Evolutionary conservation across 2,888 invertebrate species (phyloP).

Genomic region (Subacronicta megacephala): DNA sequence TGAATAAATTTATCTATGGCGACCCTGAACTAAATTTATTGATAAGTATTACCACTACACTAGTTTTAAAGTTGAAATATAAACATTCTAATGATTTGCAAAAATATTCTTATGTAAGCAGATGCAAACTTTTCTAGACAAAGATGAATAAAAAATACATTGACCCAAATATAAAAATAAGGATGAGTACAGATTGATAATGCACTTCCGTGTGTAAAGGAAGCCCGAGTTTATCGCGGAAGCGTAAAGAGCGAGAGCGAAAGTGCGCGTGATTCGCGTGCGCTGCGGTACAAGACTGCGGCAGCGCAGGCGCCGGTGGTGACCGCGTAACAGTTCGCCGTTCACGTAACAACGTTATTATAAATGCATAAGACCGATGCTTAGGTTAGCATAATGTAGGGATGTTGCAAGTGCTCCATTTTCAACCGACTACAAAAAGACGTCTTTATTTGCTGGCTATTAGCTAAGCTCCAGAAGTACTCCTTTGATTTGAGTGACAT

Average conservation of each 20-base stretch:
- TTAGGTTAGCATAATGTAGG: slow-evolving; percentile 24
- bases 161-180: background rate
- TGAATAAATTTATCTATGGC: too few species aligned
- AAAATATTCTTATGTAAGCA: background rate
- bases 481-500: background rate
- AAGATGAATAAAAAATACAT: background rate
- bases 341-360: slow-evolving; percentile 76
- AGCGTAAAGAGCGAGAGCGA: slow-evolving; percentile 77
- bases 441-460: background rate
- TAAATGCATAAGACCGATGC: slow-evolving; percentile 47
- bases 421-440: background rate
- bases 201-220: slow-evolving; percentile 49
- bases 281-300: slow-evolving; percentile 80
- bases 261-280: slow-evolving; percentile 81
- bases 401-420: slow-evolving; percentile 6
- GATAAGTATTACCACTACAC: too few species aligned
- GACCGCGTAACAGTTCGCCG: slow-evolving; percentile 61
- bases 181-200: slow-evolving; percentile 26
- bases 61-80: too few species aligned
- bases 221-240: slow-evolving; percentile 63
- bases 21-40: too few species aligned
- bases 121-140: background rate
- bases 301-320: slow-evolving; percentile 49
- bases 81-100: background rate
- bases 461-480: background rate